Conservation (phyloP, 2,888 invertebrate species). For the Scaptodrosophila latifasciaeformis region DNA sequence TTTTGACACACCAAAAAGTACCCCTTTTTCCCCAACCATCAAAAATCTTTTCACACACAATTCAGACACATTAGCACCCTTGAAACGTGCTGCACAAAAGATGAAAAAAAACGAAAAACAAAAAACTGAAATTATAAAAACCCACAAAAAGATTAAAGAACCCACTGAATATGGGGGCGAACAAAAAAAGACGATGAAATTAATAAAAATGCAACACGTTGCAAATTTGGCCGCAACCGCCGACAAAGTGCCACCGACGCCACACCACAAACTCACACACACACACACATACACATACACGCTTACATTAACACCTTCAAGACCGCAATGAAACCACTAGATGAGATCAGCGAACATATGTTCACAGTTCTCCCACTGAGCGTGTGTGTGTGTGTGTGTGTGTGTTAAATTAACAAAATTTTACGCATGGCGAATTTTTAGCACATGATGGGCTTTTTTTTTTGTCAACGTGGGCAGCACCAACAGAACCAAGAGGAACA, state of each 20-base stretch:
- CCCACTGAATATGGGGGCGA: not conserved
- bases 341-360: too few relatives aligned
- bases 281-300: not conserved
- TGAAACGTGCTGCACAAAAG: conserved; percentile 21
- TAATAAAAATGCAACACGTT: conserved; percentile 39
- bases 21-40: too few relatives aligned
- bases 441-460: conserved; percentile 14
- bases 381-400: not conserved
- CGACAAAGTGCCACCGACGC: not conserved
- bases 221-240: conserved; percentile 20
- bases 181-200: conserved; percentile 21
- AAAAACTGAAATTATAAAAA: too few relatives aligned
- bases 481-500: not conserved
- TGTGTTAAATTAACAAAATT: conserved; percentile 59
- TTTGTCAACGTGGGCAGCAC: conserved; percentile 56
- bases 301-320: conserved; percentile 56
- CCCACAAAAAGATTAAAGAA: too few relatives aligned
- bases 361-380: too few relatives aligned
- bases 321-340: too few relatives aligned
- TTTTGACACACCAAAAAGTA: conserved; percentile 24
- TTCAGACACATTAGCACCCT: too few relatives aligned
- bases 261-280: not conserved
- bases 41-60: conserved; percentile 5
- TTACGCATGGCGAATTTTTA: conserved; percentile 61
- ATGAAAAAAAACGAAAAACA: not conserved